Base-by-base conservation (phyloP, 2,888 invertebrate species). In the Eilema depressum region DNA sequence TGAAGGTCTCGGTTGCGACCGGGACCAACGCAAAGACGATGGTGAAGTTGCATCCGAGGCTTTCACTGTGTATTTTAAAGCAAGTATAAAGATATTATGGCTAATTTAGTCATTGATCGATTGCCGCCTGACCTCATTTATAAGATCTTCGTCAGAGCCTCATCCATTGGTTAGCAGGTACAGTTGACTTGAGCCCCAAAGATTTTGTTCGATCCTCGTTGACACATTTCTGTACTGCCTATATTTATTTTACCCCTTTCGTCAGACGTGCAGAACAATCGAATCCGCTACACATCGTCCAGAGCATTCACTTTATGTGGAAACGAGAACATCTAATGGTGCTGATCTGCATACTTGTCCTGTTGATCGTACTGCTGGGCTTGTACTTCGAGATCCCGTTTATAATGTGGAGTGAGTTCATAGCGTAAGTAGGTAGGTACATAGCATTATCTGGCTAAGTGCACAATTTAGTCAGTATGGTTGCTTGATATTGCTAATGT, bases 321-420 rank as follows among this genome's bases (percentile, higher is more conserved):
- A 28, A 28, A 63, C 63, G 63, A 14, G 25, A 63, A 23, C 25
- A 66, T 23, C 28, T 41, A 7, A 12, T 66, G 11, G 2, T 62
- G 23, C 17, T 65, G 12, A 30, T 66, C 7, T 41, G 41, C 17
- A 11, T 41, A 23, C 10, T 25, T 23, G 12, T 47, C 7, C 8
- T 66, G 56, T 17, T 59, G 23, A 30, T 66, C 25, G 41, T 63
- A 59, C n/a, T 70, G 1, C 37, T 66, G 37, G 61, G 37, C 5
- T 1, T 56, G 8, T 70, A 70, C 62, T 23, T 26, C 30, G 37
- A 66, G 8, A 41, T 70, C 25, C 66, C 66, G 25, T 37, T 57
- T 10, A 26, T 63, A 57, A 33, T 69, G 30, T 69, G 69, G 69
- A 65, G 60, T 60, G 64, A 69, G 64, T 53, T 69, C 28, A 63